phyloP scores from a whole-genome alignment of 2,888 invertebrate species.

The Tetanocera ferruginea region DNA sequence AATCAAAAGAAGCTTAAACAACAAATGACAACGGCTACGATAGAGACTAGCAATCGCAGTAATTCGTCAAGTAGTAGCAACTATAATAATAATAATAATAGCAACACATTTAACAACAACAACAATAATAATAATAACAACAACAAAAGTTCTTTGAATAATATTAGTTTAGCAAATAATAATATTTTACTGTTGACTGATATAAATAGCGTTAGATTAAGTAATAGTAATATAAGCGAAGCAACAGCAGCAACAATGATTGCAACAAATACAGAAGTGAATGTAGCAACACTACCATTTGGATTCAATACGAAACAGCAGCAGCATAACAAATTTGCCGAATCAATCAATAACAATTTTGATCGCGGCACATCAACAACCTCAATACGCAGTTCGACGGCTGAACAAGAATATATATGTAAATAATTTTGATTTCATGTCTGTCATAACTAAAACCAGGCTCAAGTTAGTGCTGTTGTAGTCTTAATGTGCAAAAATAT shows the following conservation, averaged over 20 bases:
- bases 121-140: constrained; percentile 41
- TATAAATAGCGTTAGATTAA: constrained; percentile 57
- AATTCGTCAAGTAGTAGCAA: constrained; percentile 41
- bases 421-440: constrained; percentile 22
- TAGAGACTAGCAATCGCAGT: constrained; percentile 38
- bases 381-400: constrained; percentile 1
- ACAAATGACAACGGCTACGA: constrained; percentile 23
- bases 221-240: constrained; percentile 55
- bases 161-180: constrained; percentile 42
- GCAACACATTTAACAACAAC: constrained; percentile 31
- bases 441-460: not conserved
- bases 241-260: constrained; percentile 34
- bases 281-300: constrained; percentile 34
- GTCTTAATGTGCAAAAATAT: not conserved
- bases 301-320: constrained; percentile 26
- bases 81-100: constrained; percentile 42
- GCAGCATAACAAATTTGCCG: not conserved
- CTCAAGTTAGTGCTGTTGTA: not conserved
- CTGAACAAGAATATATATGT: constrained; percentile 39
- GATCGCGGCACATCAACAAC: constrained; percentile 6
- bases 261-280: constrained; percentile 33
- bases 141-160: constrained; percentile 45
- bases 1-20: constrained; percentile 56
- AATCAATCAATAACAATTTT: constrained; percentile 24
- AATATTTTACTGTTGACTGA: constrained; percentile 55